A percentile compares a stretch with the other conserved stretches of the same genome.
phyloP scores from a whole-genome alignment of 37 sponge, comb jelly and placozoan species.

The Spongia lamella region DNA sequence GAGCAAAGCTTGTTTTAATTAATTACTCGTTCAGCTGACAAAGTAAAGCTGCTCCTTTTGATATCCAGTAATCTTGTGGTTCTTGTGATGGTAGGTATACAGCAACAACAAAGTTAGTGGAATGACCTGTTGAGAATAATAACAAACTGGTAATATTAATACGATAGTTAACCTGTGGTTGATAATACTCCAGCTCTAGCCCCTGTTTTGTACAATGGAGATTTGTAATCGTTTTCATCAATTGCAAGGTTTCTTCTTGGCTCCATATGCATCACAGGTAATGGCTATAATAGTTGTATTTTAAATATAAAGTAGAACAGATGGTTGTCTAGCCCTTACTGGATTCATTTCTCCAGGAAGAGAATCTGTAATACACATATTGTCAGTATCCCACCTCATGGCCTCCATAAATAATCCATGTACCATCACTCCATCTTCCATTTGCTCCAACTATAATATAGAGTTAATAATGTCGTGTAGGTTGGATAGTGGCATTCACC shows the following conservation, averaged over 20 bases:
- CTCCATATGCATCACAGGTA: conserved; percentile 90
- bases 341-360: conserved; percentile 91
- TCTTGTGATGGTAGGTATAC: conserved; percentile 84
- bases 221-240: conserved; percentile 63
- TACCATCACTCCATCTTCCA: conserved; percentile 91
- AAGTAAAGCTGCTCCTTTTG: conserved; percentile 94
- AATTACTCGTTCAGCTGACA: conserved; percentile 89
- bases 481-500: not conserved
- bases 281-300: conserved; percentile 25
- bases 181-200: conserved; percentile 88
- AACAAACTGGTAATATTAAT: not conserved
- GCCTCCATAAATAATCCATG: conserved; percentile 97
- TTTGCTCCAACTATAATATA: conserved; percentile 31
- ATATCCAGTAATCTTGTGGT: conserved; percentile 89
- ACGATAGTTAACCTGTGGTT: conserved; percentile 75
- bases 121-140: conserved; percentile 69
- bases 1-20: no score
- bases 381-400: conserved; percentile 87
- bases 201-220: conserved; percentile 89
- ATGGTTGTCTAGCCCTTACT: conserved; percentile 33
- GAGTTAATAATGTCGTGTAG: not conserved
- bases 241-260: conserved; percentile 67
- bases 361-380: conserved; percentile 72
- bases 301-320: no score
- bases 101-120: conserved; percentile 97